phyloP scores from a whole-genome alignment of 2,888 invertebrate genomes.

The Cremastinae sp. region DNA sequence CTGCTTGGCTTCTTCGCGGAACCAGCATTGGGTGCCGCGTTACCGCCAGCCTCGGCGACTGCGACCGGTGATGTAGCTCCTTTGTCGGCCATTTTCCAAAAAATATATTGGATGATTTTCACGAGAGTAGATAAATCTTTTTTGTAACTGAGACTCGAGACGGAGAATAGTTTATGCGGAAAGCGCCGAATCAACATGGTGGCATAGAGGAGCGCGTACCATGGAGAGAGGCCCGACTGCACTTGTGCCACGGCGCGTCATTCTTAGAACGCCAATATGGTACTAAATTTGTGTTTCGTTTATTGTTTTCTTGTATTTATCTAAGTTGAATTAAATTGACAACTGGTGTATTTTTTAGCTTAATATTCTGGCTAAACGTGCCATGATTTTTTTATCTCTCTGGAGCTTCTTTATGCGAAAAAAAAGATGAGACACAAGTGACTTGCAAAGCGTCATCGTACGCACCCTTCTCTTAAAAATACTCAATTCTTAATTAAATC shows the following conservation, averaged over 20 bases:
- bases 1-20: conserved; percentile 63
- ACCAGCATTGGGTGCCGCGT: background rate
- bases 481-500: conserved; percentile 35
- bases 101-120: background rate
- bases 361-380: background rate
- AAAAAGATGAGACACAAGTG: conserved; percentile 4
- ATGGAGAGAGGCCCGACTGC: conserved; percentile 53
- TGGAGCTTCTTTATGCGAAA: background rate
- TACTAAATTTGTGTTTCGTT: conserved; percentile 15
- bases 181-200: background rate
- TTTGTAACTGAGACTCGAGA: background rate
- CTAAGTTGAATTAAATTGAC: background rate
- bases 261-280: conserved; percentile 18
- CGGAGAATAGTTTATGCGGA: background rate
- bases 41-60: conserved; percentile 44
- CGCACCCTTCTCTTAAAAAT: conserved; percentile 38
- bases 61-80: conserved; percentile 44
- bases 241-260: conserved; percentile 19
- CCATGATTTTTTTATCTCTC: background rate
- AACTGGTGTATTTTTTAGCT: background rate
- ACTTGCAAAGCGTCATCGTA: conserved; percentile 16
- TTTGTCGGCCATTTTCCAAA: conserved; percentile 31
- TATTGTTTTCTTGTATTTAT: conserved; percentile 4
- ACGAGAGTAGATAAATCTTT: background rate
- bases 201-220: conserved; percentile 56